Percentiles rank a stretch among this genome's conserved stretches.
These are phyloP conservation scores for Neogobius melanostomus DNA, from an alignment of 2,113 vertebrate genomes.

Conservation along the genomic window DNA sequence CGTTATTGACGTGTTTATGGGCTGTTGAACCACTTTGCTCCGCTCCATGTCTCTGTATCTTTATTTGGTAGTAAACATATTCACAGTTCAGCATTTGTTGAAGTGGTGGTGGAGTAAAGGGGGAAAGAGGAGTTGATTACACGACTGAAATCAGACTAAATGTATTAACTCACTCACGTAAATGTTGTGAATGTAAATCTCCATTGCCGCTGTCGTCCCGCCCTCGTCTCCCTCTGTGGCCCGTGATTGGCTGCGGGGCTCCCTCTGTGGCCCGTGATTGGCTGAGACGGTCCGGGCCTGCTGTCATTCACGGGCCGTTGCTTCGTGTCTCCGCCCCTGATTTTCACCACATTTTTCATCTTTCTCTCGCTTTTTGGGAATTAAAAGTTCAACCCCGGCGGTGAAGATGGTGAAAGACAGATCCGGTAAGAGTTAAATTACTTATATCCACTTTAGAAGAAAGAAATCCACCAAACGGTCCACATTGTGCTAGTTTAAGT, in stretches of 20 bases:
- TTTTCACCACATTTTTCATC: not conserved
- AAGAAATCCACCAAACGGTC: not conserved
- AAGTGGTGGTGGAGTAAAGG: too few relatives aligned
- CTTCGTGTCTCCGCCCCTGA: not conserved
- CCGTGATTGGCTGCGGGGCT: slow-evolving; percentile 29
- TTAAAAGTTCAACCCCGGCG: not conserved
- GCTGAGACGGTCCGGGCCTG: not conserved
- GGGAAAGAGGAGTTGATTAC: too few relatives aligned
- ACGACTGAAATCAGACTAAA: not conserved
- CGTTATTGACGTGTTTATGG: too few relatives aligned
- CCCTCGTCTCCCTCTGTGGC: fast-evolving
- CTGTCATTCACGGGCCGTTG: slow-evolving; percentile 14
- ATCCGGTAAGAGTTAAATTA: not conserved
- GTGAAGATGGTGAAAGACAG: slow-evolving; percentile 2
- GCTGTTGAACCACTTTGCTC: too few relatives aligned
- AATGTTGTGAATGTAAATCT: too few relatives aligned
- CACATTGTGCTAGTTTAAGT: not conserved
- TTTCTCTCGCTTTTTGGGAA: not conserved
- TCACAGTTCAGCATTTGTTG: too few relatives aligned
- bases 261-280: slow-evolving; percentile 8
- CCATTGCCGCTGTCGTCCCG: slow-evolving; percentile 1
- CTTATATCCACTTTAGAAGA: not conserved
- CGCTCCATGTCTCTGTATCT: too few relatives aligned
- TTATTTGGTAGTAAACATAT: too few relatives aligned
- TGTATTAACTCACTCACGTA: too few relatives aligned